phyloP scores from a whole-genome alignment of 2,797 vertebrate species.

The Rhinella marina region DNA sequence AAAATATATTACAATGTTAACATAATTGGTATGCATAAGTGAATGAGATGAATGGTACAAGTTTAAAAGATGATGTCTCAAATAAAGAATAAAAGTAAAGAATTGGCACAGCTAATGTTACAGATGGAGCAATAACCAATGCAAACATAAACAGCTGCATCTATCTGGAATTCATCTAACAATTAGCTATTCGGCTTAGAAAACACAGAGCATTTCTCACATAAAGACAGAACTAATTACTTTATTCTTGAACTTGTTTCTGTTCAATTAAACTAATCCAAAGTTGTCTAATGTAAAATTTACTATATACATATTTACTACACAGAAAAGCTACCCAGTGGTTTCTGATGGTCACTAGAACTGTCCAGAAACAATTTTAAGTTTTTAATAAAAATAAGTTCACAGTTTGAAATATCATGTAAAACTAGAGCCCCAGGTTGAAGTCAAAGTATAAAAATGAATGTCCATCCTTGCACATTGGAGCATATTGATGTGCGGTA shows the following conservation, averaged over 20 bases:
- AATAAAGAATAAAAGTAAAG: conserved; percentile 31
- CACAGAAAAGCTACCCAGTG: neutral
- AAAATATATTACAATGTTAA: neutral
- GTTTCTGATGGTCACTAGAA: neutral
- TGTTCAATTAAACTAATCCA: conserved; percentile 20
- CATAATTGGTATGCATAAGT: neutral
- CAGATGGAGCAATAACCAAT: conserved; percentile 58
- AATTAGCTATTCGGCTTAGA: conserved; percentile 40
- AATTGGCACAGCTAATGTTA: conserved; percentile 54
- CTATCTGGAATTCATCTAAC: conserved; percentile 53
- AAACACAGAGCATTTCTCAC: conserved; percentile 27
- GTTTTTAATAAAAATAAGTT: neutral
- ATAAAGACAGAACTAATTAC: conserved; percentile 43
- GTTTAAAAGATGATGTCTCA: conserved; percentile 12
- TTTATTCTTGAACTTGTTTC: conserved; percentile 27
- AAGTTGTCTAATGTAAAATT: conserved; percentile 14
- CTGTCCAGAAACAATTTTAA: neutral
- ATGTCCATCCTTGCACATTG: neutral
- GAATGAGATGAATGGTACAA: conserved; percentile 15
- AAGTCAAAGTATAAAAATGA: neutral
- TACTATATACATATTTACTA: conserved; percentile 20
- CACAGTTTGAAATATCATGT: neutral
- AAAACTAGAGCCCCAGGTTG: neutral
- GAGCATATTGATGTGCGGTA: too few species aligned
- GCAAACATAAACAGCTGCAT: conserved; percentile 59